Percentiles rank a stretch among this genome's conserved stretches.
phyloP scores from a whole-genome alignment of 2,888 invertebrate species.

The Scaptodrosophila latifasciaeformis region DNA sequence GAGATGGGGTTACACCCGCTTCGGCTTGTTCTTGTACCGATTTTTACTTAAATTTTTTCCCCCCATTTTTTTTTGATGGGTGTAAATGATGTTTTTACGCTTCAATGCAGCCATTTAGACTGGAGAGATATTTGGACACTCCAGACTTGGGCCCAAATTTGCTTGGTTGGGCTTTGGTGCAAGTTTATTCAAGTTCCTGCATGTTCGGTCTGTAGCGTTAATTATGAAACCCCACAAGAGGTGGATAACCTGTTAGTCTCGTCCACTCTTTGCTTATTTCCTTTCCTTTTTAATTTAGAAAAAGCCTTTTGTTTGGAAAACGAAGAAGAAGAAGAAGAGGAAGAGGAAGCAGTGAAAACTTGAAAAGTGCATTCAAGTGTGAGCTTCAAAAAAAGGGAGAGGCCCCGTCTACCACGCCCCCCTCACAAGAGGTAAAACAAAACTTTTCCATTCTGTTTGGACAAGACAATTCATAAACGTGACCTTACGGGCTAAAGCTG shows the following conservation, averaged over 20 bases:
- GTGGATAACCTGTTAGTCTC: constrained; percentile 12
- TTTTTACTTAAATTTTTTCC: not conserved
- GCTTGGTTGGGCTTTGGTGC: too few species aligned
- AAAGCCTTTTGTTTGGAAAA: constrained; percentile 26
- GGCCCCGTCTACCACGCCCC: not conserved
- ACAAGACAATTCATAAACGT: constrained; percentile 50
- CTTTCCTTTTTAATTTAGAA: constrained; percentile 40
- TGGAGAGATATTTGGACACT: too few species aligned
- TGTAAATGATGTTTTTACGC: constrained; percentile 41
- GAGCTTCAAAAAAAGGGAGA: constrained; percentile 22
- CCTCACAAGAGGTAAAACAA: not conserved
- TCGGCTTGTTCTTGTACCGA: not conserved
- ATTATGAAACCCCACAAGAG: constrained; percentile 51
- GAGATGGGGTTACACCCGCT: constrained; percentile 17
- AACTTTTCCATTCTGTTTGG: constrained; percentile 36
- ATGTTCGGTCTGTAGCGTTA: constrained; percentile 22
- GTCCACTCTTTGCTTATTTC: not conserved
- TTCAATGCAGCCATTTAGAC: constrained; percentile 9
- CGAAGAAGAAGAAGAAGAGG: not conserved
- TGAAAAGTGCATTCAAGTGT: constrained; percentile 69
- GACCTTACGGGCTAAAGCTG: constrained; percentile 48
- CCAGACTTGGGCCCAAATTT: too few species aligned
- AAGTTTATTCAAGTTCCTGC: too few species aligned
- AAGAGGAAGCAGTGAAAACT: constrained; percentile 41
- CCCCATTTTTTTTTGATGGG: constrained; percentile 1